Percentiles rank a stretch among this genome's conserved stretches.
Evolutionary conservation across 1,140 invertebrate genomes (phyloP).

Genomic region (Sinonovacula constricta): DNA sequence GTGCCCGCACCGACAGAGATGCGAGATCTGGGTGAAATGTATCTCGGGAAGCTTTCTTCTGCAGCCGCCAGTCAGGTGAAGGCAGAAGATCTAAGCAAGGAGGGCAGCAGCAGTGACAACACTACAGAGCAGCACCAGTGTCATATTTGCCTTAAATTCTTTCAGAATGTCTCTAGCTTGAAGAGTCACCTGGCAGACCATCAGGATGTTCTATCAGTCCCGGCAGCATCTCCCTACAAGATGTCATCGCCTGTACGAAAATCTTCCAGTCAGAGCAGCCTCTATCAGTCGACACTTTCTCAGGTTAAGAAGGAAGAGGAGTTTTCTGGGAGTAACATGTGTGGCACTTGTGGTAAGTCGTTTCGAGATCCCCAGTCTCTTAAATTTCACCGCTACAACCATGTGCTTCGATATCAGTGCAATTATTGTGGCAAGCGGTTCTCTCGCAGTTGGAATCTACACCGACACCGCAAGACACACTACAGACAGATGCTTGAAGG

Average conservation of each 20-base stretch:
- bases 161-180: conserved; percentile 14
- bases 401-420: conserved; percentile 57
- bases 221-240: conserved; percentile 40
- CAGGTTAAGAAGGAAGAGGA: conserved; percentile 22
- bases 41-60: conserved; percentile 13
- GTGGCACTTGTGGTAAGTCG: conserved; percentile 62
- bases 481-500: conserved; percentile 45
- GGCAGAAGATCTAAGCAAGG: conserved; percentile 21
- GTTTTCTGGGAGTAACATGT: conserved; percentile 41
- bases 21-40: conserved; percentile 28
- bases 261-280: conserved; percentile 27
- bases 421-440: conserved; percentile 62
- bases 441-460: conserved; percentile 63
- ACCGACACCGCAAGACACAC: conserved; percentile 60
- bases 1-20: conserved; percentile 6
- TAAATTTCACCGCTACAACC: conserved; percentile 65
- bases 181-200: conserved; percentile 41
- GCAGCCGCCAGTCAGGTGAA: conserved; percentile 10
- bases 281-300: not conserved
- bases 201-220: conserved; percentile 18
- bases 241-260: conserved; percentile 44
- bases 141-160: conserved; percentile 50
- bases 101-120: conserved; percentile 26
- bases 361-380: conserved; percentile 60
- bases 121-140: conserved; percentile 23